These are phyloP conservation scores for Bryconaethiops microstoma DNA, from an alignment of 2,797 vertebrate species.

Conservation along the genomic window DNA sequence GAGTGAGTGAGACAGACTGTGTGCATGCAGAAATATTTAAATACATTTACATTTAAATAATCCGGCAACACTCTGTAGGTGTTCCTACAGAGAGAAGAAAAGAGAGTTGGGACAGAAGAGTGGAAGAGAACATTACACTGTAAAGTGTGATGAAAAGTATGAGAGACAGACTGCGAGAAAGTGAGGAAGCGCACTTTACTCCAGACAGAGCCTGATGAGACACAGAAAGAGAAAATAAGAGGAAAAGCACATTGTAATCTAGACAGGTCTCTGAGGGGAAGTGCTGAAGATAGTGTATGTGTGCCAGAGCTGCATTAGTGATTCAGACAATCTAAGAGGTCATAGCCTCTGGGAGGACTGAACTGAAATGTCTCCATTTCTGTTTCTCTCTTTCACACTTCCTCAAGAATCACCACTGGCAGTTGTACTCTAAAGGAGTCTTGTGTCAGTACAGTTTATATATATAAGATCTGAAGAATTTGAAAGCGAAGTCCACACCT, in stretches of 20 bases:
- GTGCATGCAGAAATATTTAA: slow-evolving; percentile 22
- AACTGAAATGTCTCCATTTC: slow-evolving; percentile 21
- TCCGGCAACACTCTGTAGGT: background rate
- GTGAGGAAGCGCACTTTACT: slow-evolving; percentile 26
- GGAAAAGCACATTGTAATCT: slow-evolving; percentile 40
- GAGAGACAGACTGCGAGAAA: background rate
- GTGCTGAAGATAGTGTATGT: slow-evolving; percentile 10
- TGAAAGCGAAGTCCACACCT: too few species aligned
- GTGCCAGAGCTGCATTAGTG: slow-evolving; percentile 17
- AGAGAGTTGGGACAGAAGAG: background rate
- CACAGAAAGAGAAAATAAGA: slow-evolving; percentile 24
- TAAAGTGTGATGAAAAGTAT: slow-evolving; percentile 21
- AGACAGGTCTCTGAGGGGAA: slow-evolving; percentile 36
- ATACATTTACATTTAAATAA: slow-evolving; percentile 13
- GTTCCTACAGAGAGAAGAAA: background rate
- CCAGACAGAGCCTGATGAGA: slow-evolving; percentile 13
- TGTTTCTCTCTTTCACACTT: background rate
- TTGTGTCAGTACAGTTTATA: too few species aligned
- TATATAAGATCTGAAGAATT: too few species aligned
- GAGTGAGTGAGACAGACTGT: slow-evolving; percentile 7
- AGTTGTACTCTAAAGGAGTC: background rate
- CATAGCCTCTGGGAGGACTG: background rate
- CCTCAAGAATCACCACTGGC: background rate
- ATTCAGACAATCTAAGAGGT: slow-evolving; percentile 35
- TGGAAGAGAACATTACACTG: background rate